Percentiles rank a stretch among this genome's conserved stretches.
phyloP scores from a whole-genome alignment of 2,888 invertebrate genomes.

The Sceliomorpha sp. region DNA sequence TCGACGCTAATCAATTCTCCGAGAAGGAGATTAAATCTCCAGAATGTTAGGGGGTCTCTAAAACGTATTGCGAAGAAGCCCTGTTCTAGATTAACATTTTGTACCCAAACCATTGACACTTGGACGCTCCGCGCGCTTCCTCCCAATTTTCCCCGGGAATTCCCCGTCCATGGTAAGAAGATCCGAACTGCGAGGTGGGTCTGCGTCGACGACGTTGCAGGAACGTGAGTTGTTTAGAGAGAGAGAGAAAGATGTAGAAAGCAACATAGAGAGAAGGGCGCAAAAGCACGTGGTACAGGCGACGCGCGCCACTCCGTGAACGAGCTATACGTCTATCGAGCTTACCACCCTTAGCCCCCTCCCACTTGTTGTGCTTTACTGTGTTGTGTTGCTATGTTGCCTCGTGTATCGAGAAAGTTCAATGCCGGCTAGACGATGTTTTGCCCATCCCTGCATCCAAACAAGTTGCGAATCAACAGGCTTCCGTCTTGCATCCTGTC shows the following conservation, averaged over 20 bases:
- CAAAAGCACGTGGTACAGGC: conserved; percentile 73
- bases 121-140: no score
- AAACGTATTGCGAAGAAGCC: no score
- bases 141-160: no score
- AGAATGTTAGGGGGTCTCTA: no score
- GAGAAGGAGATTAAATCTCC: no score
- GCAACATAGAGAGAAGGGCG: conserved; percentile 57
- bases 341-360: conserved; percentile 71
- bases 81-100: no score
- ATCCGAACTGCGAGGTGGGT: no score
- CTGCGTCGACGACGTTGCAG: conserved; percentile 35
- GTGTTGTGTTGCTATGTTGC: conserved; percentile 79
- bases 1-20: no score
- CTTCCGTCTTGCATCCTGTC: conserved; percentile 59
- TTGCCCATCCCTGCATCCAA: conserved; percentile 64
- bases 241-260: conserved; percentile 63
- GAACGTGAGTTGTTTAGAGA: conserved; percentile 69
- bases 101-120: no score
- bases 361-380: conserved; percentile 80
- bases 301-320: conserved; percentile 76
- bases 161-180: neutral
- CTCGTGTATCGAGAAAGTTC: conserved; percentile 80
- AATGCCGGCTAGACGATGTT: conserved; percentile 80
- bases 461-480: conserved; percentile 75
- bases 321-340: conserved; percentile 74